These are phyloP conservation scores for Petaurus breviceps DNA, from an alignment of 2,113 vertebrate species.

Conservation along the genomic window DNA sequence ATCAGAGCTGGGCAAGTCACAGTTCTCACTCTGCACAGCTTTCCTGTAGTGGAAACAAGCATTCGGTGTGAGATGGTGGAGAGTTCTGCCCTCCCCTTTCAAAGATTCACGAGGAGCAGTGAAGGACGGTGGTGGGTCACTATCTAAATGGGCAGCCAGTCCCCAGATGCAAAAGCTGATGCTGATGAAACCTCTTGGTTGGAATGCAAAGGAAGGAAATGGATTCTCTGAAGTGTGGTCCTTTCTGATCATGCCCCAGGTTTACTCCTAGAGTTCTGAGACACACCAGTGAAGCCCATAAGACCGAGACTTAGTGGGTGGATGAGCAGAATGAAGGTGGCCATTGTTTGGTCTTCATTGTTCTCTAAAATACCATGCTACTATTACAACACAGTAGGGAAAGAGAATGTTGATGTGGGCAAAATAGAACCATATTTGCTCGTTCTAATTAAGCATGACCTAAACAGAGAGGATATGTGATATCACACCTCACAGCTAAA, in stretches of 20 bases:
- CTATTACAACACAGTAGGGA: not conserved
- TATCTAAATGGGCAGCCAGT: slow-evolving; percentile 37
- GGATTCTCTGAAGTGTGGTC: not conserved
- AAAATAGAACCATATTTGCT: not conserved
- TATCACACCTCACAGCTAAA: slow-evolving; percentile 53
- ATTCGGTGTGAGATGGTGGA: slow-evolving; percentile 13
- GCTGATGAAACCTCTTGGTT: not conserved
- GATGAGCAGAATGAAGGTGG: not conserved
- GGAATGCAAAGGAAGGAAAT: slow-evolving; percentile 35
- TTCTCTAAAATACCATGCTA: not conserved
- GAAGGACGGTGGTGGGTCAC: not conserved
- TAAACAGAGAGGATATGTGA: not conserved
- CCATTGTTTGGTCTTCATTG: not conserved
- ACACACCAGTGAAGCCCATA: not conserved
- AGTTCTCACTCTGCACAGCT: slow-evolving; percentile 48
- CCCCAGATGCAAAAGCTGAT: slow-evolving; percentile 18
- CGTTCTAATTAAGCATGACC: slow-evolving; percentile 6
- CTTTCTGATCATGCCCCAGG: not conserved
- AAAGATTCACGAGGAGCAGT: not conserved
- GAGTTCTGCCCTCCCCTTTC: not conserved
- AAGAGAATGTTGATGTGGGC: not conserved
- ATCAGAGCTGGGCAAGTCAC: slow-evolving; percentile 65
- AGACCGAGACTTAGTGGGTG: not conserved
- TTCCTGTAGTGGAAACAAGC: slow-evolving; percentile 51
- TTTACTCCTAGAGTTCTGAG: not conserved